phyloP scores from a whole-genome alignment of 2,113 vertebrate species.

The Sorex araneus region DNA sequence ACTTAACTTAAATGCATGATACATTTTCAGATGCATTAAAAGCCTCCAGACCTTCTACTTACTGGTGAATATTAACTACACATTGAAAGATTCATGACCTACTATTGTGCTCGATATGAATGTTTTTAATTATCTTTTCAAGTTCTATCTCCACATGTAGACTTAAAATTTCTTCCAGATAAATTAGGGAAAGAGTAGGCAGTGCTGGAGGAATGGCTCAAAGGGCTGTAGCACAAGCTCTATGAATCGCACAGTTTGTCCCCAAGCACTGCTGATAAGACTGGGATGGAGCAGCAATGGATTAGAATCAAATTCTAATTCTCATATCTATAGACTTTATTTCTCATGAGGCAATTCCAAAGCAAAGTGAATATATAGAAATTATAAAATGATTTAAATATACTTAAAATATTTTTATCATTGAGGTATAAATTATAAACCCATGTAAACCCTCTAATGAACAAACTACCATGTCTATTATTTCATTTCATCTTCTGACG shows the following conservation, averaged over 20 bases:
- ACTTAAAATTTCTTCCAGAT: constrained; percentile 56
- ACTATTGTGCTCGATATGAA: constrained; percentile 24
- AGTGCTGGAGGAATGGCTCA: background rate
- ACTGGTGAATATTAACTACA: constrained; percentile 51
- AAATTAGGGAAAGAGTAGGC: background rate
- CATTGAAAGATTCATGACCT: constrained; percentile 28
- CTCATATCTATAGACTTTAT: background rate
- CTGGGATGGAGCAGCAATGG: background rate
- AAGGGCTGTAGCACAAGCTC: too few relatives aligned
- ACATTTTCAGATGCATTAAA: constrained; percentile 46
- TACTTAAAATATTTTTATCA: too few relatives aligned
- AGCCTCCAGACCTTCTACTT: background rate
- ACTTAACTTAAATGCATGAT: constrained; percentile 26
- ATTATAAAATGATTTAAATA: background rate
- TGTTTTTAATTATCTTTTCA: constrained; percentile 40
- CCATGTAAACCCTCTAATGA: background rate
- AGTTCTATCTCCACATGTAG: background rate
- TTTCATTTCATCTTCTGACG: background rate
- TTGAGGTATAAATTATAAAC: background rate
- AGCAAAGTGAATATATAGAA: constrained; percentile 4
- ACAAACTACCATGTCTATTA: background rate
- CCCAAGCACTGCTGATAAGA: background rate
- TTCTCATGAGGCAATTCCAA: constrained; percentile 9
- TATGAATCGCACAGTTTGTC: too few relatives aligned
- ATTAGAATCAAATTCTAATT: constrained; percentile 54